Evolutionary conservation across 2,797 vertebrate genomes (phyloP).

Genomic region (Babyrousa celebensis): DNA sequence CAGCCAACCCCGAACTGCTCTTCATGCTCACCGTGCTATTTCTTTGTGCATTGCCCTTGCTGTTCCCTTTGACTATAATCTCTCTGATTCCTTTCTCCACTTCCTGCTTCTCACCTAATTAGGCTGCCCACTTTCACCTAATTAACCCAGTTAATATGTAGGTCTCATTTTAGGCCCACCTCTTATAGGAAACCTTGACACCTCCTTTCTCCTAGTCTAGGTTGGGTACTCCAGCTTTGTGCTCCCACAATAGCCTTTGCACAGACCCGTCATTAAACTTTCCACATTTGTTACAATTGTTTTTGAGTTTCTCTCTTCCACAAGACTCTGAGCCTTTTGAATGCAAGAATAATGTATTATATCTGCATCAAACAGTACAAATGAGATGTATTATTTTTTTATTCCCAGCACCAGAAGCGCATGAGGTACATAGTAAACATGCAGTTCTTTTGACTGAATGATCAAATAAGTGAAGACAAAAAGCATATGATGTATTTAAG

Average conservation of each 20-base stretch:
- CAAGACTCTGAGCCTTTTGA: slow-evolving; percentile 1
- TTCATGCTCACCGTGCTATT: neutral
- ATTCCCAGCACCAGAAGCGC: neutral
- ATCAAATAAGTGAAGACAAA: slow-evolving; percentile 16
- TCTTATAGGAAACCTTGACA: neutral
- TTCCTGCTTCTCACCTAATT: neutral
- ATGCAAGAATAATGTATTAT: neutral
- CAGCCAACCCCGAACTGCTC: neutral
- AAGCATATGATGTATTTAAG: neutral
- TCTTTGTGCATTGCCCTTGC: slow-evolving; percentile 10
- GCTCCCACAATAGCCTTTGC: neutral
- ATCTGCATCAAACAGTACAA: neutral
- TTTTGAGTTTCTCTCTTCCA: neutral
- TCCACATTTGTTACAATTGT: neutral
- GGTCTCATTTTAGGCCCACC: slow-evolving; percentile 26
- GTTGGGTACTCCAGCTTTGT: slow-evolving; percentile 29
- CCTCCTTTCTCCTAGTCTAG: neutral
- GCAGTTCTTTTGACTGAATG: slow-evolving; percentile 2
- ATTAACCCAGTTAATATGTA: slow-evolving; percentile 49
- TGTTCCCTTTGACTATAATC: slow-evolving; percentile 8
- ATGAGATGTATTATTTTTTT: neutral
- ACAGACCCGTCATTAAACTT: neutral
- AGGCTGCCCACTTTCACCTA: slow-evolving; percentile 3
- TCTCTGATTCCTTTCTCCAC: neutral
- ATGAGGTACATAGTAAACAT: slow-evolving; percentile 1